Base-by-base conservation (phyloP, 2,113 vertebrate genomes). In the Pygathrix nemaeus region DNA sequence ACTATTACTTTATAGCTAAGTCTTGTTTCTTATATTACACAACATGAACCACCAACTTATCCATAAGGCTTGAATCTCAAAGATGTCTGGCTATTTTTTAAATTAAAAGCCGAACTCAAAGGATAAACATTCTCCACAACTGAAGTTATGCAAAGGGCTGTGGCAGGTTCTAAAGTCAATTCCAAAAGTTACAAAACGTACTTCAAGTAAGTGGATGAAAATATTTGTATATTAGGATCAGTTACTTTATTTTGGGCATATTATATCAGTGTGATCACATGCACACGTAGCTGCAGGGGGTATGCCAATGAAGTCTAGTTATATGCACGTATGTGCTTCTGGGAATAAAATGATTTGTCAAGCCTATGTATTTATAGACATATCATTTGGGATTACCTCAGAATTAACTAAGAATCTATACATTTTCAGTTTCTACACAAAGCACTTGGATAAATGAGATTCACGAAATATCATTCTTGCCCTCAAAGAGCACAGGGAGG, bases 91-190 rank as follows among this genome's bases (percentile, higher is more conserved):
- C 72, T 90, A 40, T 50, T 95, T 95, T 91, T 35, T 88, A 72
- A 97, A 95, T 85, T 78, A 81, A 93, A 97, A 88, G 32, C 70
- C 55, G 88, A 66, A 21, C 23, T 96, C 72, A 87, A 61, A 94
- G 57, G 9, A 96, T 87, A 35, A 94, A 72, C 40, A 84, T 61
- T 83, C 91, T 87, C 43, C 48, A 81, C 38, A 87, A 64, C 8
- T 75, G 23, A 88, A 87, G 21, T 43, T 18, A 80, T 25, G 43
- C 40, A 88, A 86, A 89, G 40, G 73, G 38, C 61, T 32, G n/a
- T 64, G 32, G 70, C 16, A 89, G 25, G 35, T 23, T 95, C 52
- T 92, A 16, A 93, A 55, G 25, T 38, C 72, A 81, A 32, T 87
- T 93, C 16, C 59, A 87, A 90, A 27, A 78, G 72, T 70, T 73